Evolutionary conservation across 2,797 vertebrate species (phyloP), one percentile per base, ranked within the genome.

Genomic region (Gastrophryne carolinensis): DNA sequence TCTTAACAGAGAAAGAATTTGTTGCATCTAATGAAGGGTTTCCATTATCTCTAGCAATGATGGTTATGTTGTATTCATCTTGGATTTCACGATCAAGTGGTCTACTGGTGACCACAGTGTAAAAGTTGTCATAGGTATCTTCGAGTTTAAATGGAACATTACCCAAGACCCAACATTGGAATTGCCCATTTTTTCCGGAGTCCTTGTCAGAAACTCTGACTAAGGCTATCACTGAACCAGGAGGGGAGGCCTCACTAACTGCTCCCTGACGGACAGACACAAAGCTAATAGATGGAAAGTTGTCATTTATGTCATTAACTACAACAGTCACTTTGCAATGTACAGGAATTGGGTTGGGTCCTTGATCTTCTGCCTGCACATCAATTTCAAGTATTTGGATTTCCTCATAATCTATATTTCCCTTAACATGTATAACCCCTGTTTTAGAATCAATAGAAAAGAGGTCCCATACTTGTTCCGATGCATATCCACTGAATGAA

Each of bases 321-420:
- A 95, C 94, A 67, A 99, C 97, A 0, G 95, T 98, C 83, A 99
- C 96, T 88, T 99, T 99, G 91, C 97, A 99, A 86, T 99, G 97
- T 69, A 96, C 98, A 0, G 98, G 98, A 72, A 99, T 96, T 35
- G 98, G 95, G 88, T 99, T 99, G 60, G 97, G 98, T 13, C 98
- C 98, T 76, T 98, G 83, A 87, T 99, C 98, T 56, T 96, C 92
- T 63, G 97, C 97, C 87, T 98, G 97, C 32, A 99, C 85, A 64
- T 98, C 97, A 60, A 99, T 98, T 86, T 99, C 97, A 80, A 98
- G 90, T 85, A 99, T 91, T 3, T 92, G 91, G 0, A 91, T 97
- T 82, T 99, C 98, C 86, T 99, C 98, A 15, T 95, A 98, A 93
- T 99, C 98, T 81, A 99, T 91, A 85, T 97, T 95, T 2, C 95